Base-by-base conservation (phyloP, 2,888 invertebrate genomes). In the Napeogenes sylphis region DNA sequence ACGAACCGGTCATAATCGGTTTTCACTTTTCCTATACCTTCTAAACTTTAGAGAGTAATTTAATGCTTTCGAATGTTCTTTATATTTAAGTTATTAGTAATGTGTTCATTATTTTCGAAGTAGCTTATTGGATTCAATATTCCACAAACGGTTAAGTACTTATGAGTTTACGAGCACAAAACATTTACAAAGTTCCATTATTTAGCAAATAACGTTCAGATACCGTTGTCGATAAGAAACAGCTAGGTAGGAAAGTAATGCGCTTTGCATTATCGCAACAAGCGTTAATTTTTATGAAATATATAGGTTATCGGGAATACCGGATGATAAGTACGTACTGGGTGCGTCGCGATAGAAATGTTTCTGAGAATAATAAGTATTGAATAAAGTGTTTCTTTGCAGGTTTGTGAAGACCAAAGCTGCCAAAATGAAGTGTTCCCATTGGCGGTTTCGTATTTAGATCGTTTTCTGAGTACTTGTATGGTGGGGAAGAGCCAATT, bases 391-490 rank as follows among this genome's bases (percentile, higher is more conserved):
- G 38, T 64, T 57, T 61, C 21, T 61, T 70, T 68, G 13, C 92
- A 98, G 98, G 97, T 99, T 73, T 98, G 98, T 90, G 97, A 97
- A 81, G 98, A 97, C 81, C 96, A 97, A 82, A 94, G 94, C 76
- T 96, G 97, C 81, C 97, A 98, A 87, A 96, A 97, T 81, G 97
- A 97, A 83, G 98, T 99, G 70, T 98, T 98, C 83, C 94, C 96
- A 55, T 91, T 99, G 80, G 96, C 99, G 61, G 95, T 98, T 85
- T 96, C 96, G 82, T 97, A 96, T 89, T 91, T 99, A 92, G 98
- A 99, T 91, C 94, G 98, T 81, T 98, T 98, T 92, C 92, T 99
- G 75, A 95, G 95, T 79, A 93, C 94, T 67, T 95, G 95, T 82
- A 92, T 93, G 66, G 95, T 98, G 78, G 92, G 94, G 74, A 96